Base-by-base conservation (phyloP, 2,113 vertebrate genomes). In the Choloepus hoffmanni region DNA sequence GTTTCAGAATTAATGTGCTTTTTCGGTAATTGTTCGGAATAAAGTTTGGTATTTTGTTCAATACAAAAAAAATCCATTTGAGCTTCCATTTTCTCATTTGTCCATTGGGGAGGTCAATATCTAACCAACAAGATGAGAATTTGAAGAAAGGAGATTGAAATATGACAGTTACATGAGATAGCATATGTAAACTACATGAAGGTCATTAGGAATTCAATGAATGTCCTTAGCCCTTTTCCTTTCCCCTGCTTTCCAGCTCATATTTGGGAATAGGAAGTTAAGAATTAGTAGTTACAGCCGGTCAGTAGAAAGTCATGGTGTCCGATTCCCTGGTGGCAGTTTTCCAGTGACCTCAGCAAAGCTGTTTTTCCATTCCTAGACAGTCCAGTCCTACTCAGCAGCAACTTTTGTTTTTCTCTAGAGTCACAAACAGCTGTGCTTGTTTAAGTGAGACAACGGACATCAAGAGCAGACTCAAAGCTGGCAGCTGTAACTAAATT, bases 401-500 rank as follows among this genome's bases (percentile, higher is more conserved):
- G 82, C 67, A 70, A n/a, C 43, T 45, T 45, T 78, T 97, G n/a
- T 96, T 93, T 89, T 48, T 95, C 74, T 90, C n/a, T 45, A 84
- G 48, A 88, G 92, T 95, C 89, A 78, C 84, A 97, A 94, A 48
- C 72, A 95, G 65, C 83, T 76, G 48, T 96, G 82, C 95, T 95
- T 97, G 67, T 78, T 93, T 96, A 89, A 83, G 89, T 81, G 84
- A 95, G 86, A 93, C 86, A 96, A 36, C 21, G 23, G 45, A 26
- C 79, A 82, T 79, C 81, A 60, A 78, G 67, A 97, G 23, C 79
- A 93, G 86, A 67, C 94, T 94, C 68, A 53, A 89, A 53, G 72
- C 91, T 93, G 95, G 95, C 92, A 78, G 94, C 91, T 97, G 67
- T 93, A 94, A 85, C 95, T 96, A 95, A 98, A 96, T 93, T 94